Conservation (phyloP, 2,888 invertebrate genomes). For the Aelia acuminata region DNA sequence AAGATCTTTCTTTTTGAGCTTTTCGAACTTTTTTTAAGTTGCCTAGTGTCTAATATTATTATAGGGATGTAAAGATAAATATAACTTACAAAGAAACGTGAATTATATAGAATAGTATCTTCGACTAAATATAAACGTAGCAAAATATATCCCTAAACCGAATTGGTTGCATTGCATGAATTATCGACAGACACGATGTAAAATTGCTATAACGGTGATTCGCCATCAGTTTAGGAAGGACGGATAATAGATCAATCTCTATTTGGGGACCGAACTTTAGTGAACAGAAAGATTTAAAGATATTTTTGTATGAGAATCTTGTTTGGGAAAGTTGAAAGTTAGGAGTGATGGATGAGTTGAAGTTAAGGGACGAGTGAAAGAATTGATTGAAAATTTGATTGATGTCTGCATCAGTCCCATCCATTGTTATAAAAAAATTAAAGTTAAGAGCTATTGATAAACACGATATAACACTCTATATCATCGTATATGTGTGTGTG, state of each 20-base stretch:
- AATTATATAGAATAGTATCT: too few species aligned
- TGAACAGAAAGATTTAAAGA: constrained; percentile 11
- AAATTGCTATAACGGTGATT: not conserved
- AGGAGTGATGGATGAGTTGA: not conserved
- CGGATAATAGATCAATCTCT: not conserved
- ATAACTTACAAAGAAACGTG: too few species aligned
- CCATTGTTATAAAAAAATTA: not conserved
- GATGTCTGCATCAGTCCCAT: not conserved
- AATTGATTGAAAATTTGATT: constrained; percentile 42
- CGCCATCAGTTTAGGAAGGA: not conserved
- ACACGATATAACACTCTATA: too few species aligned
- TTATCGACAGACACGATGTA: not conserved
- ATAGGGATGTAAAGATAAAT: too few species aligned
- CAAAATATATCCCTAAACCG: too few species aligned
- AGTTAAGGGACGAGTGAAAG: not conserved
- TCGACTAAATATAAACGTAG: too few species aligned
- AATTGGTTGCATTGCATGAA: not conserved
- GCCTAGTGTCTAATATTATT: too few species aligned
- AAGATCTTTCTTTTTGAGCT: too few species aligned
- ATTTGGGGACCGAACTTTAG: not conserved
- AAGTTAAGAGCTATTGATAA: not conserved
- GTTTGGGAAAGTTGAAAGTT: constrained; percentile 4
- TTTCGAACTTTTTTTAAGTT: too few species aligned
- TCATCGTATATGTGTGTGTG: too few species aligned
- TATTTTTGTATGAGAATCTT: not conserved